Base-by-base conservation (phyloP, 2,888 invertebrate genomes). In the Cantharis nigra region DNA sequence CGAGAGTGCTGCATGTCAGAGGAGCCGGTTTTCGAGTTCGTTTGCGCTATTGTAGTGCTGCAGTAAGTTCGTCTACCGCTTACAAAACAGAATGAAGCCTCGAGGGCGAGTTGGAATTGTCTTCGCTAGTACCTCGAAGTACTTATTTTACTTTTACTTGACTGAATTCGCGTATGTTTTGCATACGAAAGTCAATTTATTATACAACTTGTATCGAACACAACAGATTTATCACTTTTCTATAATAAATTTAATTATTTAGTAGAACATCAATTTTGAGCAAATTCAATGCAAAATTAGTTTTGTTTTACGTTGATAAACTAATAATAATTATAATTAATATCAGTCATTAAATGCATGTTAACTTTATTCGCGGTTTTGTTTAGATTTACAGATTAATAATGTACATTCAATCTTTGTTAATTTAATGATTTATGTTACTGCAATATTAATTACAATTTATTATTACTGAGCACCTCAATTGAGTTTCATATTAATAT, bases 11-110 rank as follows among this genome's bases (percentile, higher is more conserved):
- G 70, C 75, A 72, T 75, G 75, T 74, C 73, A 65, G 76, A 67
- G 69, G 71, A 65, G 71, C 76, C 28, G 73, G 76, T 73, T 74
- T 67, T 69, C 76, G 69, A 76, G 76, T 78, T 78, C 78, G 78
- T 78, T 78, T 78, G 78, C 78, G 76, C 78, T 71, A 78, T 78
- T 78, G 78, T 78, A 78, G 78, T 78, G 69, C 73, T 76, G 78
- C 75, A 73, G 78, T 70, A 71, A 63, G 75, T 78, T 78, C 78
- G 78, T 75, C 78, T 73, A 73, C 72, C 72, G 78, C 78, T 75
- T 78, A 78, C 78, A 76, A 78, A 78, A 78, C 74, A 76, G 78
- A 76, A 75, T 70, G 78, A 74, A 74, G 63, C 78, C 78, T 72
- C 71, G 69, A 71, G 78, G 78, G 76, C 78, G 33, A 71, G 72